Evolutionary conservation across 1,140 invertebrate genomes (phyloP), one percentile per base, ranked within the genome.

Genomic region (Drosophila grimshawi): DNA sequence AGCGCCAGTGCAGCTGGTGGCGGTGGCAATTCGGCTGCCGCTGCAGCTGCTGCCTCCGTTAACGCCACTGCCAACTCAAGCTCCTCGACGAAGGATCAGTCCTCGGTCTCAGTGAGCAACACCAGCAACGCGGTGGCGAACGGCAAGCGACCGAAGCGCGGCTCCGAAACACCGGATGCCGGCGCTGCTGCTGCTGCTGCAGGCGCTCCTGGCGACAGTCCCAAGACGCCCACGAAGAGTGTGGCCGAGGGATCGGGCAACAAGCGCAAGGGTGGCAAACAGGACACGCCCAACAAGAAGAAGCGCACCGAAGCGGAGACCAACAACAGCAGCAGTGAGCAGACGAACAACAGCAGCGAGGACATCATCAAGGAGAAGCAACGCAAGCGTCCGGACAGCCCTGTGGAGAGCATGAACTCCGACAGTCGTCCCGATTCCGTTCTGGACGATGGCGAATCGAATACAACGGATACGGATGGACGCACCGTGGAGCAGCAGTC

Each of bases 321-420:
- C 11, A 63, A 76, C 11, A 62, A 73, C 48, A 65, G 56, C 68
- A 68, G 95, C 95, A 82, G 96, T 95, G 70, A 73, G 30, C 70
- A 68, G 41, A 39, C 70, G 88, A 95, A 95, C 91, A 94, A 95
- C 64, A 95, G 95, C 63, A 95, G 95, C 53, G 72, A 78, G 45
- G 66, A 69, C 19, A 75, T 37, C 78, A 66, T 81, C 43, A 95
- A 96, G 81, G 96, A 96, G 86, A 96, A 96, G 91, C 94, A 96
- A 90, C 94, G 95, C 61, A 95, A 96, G 76, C 92, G 95, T 51
- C 92, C 94, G 11, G 94, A 95, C 73, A 97, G 96, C 93, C 96
- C 97, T 7, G 95, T 95, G 19, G 96, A 96, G 90, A 97, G 96
- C 83, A 93, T 96, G 49, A 96, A 96, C 29, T 96, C 96, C 51